A percentile compares a stretch with the other conserved stretches of the same genome.
These are phyloP conservation scores for Thecocarcelia acutangulata DNA, from an alignment of 2,888 invertebrate genomes.

Conservation along the genomic window DNA sequence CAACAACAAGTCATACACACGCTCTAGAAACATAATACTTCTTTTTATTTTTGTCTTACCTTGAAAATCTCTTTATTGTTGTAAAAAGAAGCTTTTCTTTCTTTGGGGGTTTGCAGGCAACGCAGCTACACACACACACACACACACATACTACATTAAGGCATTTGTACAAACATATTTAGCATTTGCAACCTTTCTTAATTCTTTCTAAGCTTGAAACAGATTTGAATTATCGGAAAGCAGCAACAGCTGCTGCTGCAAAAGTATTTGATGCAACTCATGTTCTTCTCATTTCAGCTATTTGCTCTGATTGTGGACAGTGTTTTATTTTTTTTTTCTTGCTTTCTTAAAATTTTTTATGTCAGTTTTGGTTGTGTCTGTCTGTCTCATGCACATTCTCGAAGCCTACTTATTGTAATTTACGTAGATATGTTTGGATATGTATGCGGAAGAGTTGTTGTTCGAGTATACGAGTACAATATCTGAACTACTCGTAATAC, in stretches of 20 bases:
- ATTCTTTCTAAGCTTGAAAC: slow-evolving; percentile 15
- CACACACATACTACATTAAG: too few species aligned
- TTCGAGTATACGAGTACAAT: background rate
- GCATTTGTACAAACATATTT: background rate
- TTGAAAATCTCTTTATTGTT: slow-evolving; percentile 70
- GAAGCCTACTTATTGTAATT: slow-evolving; percentile 53
- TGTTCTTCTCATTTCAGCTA: slow-evolving; percentile 61
- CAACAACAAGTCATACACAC: slow-evolving; percentile 12
- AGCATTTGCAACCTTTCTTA: background rate
- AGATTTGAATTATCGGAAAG: slow-evolving; percentile 50
- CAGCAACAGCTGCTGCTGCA: slow-evolving; percentile 55
- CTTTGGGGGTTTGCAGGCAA: slow-evolving; percentile 5
- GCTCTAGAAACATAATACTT: background rate
- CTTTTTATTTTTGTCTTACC: slow-evolving; percentile 68
- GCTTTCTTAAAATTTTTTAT: background rate
- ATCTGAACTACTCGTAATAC: slow-evolving; percentile 30
- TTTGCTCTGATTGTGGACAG: slow-evolving; percentile 71
- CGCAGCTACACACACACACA: slow-evolving; percentile 1
- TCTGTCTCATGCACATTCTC: slow-evolving; percentile 44
- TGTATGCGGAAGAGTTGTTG: slow-evolving; percentile 68
- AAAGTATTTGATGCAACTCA: slow-evolving; percentile 46
- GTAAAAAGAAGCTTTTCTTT: slow-evolving; percentile 46
- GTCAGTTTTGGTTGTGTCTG: slow-evolving; percentile 34
- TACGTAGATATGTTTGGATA: too few species aligned
- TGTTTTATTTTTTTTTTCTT: slow-evolving; percentile 45